Evolutionary conservation across 2,113 vertebrate species (phyloP).

Genomic region (Lota lota): DNA sequence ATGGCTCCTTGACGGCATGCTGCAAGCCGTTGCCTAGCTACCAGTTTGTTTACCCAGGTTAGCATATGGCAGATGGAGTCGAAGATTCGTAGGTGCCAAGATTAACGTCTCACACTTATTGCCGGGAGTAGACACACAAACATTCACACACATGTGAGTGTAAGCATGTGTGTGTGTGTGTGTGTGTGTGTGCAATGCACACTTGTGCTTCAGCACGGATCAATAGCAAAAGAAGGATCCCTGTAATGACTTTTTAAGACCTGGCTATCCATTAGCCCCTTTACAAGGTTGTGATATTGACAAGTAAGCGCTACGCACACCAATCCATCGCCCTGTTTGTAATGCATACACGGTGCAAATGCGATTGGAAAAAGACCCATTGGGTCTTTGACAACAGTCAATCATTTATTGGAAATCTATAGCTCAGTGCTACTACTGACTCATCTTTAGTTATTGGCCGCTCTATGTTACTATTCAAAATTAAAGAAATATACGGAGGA

Average conservation of each 20-base stretch:
- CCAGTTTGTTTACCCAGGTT: constrained; percentile 20
- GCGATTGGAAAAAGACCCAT: constrained; percentile 49
- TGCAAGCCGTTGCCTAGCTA: constrained; percentile 44
- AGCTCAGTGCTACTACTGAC: constrained; percentile 16
- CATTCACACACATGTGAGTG: constrained; percentile 16
- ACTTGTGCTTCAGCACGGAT: constrained; percentile 27
- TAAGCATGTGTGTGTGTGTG: neutral
- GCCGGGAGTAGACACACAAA: too few relatives aligned
- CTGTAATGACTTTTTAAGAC: constrained; percentile 68
- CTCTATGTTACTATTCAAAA: constrained; percentile 11
- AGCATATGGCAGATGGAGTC: constrained; percentile 35
- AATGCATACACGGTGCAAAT: constrained; percentile 52
- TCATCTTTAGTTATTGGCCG: constrained; percentile 31
- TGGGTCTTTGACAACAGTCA: constrained; percentile 34
- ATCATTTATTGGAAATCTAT: constrained; percentile 58
- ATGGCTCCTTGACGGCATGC: constrained; percentile 11
- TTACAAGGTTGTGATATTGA: constrained; percentile 66
- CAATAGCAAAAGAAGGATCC: constrained; percentile 54
- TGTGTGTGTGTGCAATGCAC: neutral
- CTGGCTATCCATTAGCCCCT: constrained; percentile 52
- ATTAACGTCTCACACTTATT: constrained; percentile 41
- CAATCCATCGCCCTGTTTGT: constrained; percentile 44
- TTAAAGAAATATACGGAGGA: too few relatives aligned
- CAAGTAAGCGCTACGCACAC: constrained; percentile 48
- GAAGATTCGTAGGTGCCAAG: constrained; percentile 38